These are phyloP conservation scores for Xestia sexstrigata DNA, from an alignment of 2,888 invertebrate genomes.

Conservation along the genomic window DNA sequence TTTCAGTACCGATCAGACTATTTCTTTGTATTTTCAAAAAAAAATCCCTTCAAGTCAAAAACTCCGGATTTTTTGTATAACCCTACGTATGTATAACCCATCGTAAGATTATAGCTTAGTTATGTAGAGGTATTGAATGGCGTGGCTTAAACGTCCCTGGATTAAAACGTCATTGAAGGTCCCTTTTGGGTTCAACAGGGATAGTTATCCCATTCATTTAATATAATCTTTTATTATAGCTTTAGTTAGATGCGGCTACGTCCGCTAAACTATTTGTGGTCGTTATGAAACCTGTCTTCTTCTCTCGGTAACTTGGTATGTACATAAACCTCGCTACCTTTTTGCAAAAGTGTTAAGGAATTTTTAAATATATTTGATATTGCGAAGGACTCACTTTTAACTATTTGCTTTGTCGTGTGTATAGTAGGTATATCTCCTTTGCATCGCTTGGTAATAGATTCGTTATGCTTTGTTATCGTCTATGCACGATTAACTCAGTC, in stretches of 20 bases:
- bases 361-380: too few relatives aligned
- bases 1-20: not conserved
- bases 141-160: slow-evolving; percentile 37
- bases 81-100: not conserved
- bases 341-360: not conserved
- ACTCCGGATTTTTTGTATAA: not conserved
- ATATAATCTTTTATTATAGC: slow-evolving; percentile 32
- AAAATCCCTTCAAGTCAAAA: not conserved
- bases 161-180: slow-evolving; percentile 41
- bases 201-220: slow-evolving; percentile 24
- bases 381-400: too few relatives aligned
- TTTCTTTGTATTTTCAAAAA: not conserved
- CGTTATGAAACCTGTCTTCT: not conserved
- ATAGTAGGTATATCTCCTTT: not conserved
- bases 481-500: not conserved
- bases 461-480: not conserved
- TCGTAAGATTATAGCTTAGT: slow-evolving; percentile 23
- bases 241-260: not conserved
- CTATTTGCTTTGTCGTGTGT: too few relatives aligned
- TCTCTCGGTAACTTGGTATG: not conserved
- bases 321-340: not conserved
- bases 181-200: slow-evolving; percentile 19
- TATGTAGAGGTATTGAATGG: slow-evolving; percentile 30
- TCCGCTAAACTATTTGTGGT: not conserved
- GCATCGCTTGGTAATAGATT: not conserved